Evolutionary conservation across 2,888 invertebrate species (phyloP), one percentile per base, ranked within the genome.

Genomic region (Blera fallax): DNA sequence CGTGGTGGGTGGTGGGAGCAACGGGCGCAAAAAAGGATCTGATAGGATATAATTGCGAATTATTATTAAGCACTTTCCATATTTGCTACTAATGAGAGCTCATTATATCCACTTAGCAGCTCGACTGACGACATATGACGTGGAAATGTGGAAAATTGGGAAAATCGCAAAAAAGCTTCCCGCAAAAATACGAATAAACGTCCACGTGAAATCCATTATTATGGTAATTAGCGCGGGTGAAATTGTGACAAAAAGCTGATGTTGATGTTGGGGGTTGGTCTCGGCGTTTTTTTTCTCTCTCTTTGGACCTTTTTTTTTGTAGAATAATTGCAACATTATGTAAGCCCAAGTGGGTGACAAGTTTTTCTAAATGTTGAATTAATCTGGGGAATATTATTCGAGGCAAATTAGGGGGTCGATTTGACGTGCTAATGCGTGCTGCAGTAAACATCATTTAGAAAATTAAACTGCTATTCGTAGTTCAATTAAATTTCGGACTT

Each of bases 61-160:
- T 85, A 85, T 85, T 85, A 77, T 85, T 72, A 85, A 81, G 81
- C 85, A 85, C 85, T 85, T 85, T 81, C 81, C 85, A 85, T 85
- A 85, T 85, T 85, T 81, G 85, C 80, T 54, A 85, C 85, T 85
- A 85, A 85, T 81, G 85, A 85, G 76, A 27, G 72, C 81, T 81
- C 85, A 81, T 85, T 85, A 85, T 85, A 80, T 72, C 81, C 85
- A 85, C 85, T 85, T 85, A 85, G 85, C 85, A 72, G 85, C 85
- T 85, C 85, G 85, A 85, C 85, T 85, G 85, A 85, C 81, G 85
- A 85, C 85, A 85, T 85, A 85, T 85, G 85, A 85, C 84, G 84
- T 80, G 80, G 64, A 80, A 85, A 76, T 84, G 64, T 65, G 65
- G 50, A 70, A 50, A 83, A 69, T 67, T 77, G 60, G 65, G 54